Evolutionary conservation across 2,888 invertebrate genomes (phyloP), one percentile per base, ranked within the genome.

Genomic region (Hyppa rectilinea): DNA sequence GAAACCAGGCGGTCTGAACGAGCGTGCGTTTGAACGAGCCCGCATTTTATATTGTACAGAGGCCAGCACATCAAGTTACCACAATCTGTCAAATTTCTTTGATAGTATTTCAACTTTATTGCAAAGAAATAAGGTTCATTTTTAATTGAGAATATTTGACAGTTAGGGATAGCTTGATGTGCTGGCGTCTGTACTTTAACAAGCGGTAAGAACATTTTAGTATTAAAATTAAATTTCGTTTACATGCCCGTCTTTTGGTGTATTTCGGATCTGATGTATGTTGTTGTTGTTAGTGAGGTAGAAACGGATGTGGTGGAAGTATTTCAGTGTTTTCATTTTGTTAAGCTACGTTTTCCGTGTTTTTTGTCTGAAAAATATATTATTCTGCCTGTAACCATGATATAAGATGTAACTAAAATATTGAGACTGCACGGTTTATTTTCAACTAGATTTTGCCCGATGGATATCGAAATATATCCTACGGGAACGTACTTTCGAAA

Each of bases 1-100:
- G 85, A 92, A 87, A 88, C 90, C 95, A 95, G 94, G 87, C 88
- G 84, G 77, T 78, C 45, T 53, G 78, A 49, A 53, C 53, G 53
- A 38, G 36, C 56, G 34, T 53, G 53, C 61, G 71, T 72, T 43
- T 64, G 50, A 61, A 78, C 66, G 67, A 12, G 52, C 68, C 45
- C 60, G 50, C 65, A 67, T 68, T 78, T 81, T 81, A 78, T 76
- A 78, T 78, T 80, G 81, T n/a, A n/a, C n/a, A n/a, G n/a, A n/a
- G n/a, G n/a, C n/a, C n/a, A n/a, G n/a, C n/a, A n/a, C n/a, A n/a
- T n/a, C n/a, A n/a, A n/a, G n/a, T n/a, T n/a, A n/a, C n/a, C n/a
- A n/a, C n/a, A n/a, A n/a, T n/a, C n/a, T n/a, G n/a, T n/a, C n/a
- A n/a, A n/a, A n/a, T n/a, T n/a, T n/a, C n/a, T n/a, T n/a, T n/a